These are phyloP conservation scores for Dione juno DNA, from an alignment of 2,888 invertebrate species.

Conservation along the genomic window DNA sequence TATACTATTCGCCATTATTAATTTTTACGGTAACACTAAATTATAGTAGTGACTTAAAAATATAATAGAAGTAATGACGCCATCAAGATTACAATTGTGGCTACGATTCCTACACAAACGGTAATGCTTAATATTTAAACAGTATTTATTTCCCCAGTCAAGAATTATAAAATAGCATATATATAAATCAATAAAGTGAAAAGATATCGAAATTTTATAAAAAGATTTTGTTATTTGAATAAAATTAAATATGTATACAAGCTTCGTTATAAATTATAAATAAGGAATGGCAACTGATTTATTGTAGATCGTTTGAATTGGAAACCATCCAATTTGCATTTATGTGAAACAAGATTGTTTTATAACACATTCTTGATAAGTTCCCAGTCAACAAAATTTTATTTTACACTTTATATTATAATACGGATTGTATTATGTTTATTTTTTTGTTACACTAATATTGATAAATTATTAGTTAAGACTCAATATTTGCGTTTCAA, in stretches of 20 bases:
- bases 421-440: neutral
- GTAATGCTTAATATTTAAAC: too few relatives aligned
- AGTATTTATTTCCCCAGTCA: neutral
- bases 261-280: slow-evolving; percentile 33
- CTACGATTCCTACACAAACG: too few relatives aligned
- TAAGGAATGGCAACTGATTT: slow-evolving; percentile 43
- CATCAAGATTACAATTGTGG: neutral
- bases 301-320: slow-evolving; percentile 43
- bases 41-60: neutral
- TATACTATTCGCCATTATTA: neutral
- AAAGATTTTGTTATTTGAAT: slow-evolving; percentile 23
- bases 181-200: neutral
- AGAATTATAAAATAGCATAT: neutral
- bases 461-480: neutral
- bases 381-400: slow-evolving; percentile 27
- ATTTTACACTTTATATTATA: neutral
- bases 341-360: slow-evolving; percentile 44
- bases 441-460: neutral
- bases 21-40: slow-evolving; percentile 32
- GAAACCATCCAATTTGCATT: slow-evolving; percentile 44
- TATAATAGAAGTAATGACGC: neutral
- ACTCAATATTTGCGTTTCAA: neutral
- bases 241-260: slow-evolving; percentile 32
- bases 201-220: slow-evolving; percentile 2
- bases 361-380: slow-evolving; percentile 44